These are phyloP conservation scores for Mechanitis messenoides DNA, from an alignment of 2,888 invertebrate species.

Conservation along the genomic window DNA sequence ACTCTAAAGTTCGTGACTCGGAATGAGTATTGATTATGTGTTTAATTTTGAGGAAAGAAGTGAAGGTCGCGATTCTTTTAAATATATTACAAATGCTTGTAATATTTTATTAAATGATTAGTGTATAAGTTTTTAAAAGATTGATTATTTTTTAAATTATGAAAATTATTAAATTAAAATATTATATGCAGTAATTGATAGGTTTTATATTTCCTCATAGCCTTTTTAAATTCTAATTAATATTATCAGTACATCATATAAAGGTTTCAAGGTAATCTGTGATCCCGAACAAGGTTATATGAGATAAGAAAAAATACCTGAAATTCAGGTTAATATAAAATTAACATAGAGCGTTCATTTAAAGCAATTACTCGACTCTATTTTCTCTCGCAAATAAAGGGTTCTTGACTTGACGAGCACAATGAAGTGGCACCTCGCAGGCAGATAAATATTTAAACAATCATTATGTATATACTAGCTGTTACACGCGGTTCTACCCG, in stretches of 20 bases:
- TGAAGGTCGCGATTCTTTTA: not conserved
- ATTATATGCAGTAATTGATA: no score
- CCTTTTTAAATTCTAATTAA: not conserved
- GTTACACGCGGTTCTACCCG: no score
- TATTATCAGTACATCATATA: not conserved
- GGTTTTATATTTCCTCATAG: no score
- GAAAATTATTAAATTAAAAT: no score
- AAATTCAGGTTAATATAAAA: slow-evolving; percentile 10
- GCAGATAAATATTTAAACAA: slow-evolving; percentile 27
- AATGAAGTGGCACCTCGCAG: slow-evolving; percentile 22
- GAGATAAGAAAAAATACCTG: not conserved
- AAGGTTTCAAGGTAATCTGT: slow-evolving; percentile 3
- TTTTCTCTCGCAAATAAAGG: slow-evolving; percentile 30
- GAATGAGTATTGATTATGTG: not conserved
- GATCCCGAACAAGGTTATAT: not conserved
- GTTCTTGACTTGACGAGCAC: slow-evolving; percentile 29
- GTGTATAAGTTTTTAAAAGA: not conserved
- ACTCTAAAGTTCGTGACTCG: not conserved
- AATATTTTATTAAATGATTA: not conserved
- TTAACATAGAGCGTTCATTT: slow-evolving; percentile 17
- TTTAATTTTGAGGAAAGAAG: not conserved
- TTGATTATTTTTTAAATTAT: no score
- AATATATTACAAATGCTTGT: not conserved
- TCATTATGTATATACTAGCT: no score
- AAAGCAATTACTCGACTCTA: slow-evolving; percentile 21